Evolutionary conservation across 1,140 invertebrate species (phyloP).

Genomic region (Papilio machaon): DNA sequence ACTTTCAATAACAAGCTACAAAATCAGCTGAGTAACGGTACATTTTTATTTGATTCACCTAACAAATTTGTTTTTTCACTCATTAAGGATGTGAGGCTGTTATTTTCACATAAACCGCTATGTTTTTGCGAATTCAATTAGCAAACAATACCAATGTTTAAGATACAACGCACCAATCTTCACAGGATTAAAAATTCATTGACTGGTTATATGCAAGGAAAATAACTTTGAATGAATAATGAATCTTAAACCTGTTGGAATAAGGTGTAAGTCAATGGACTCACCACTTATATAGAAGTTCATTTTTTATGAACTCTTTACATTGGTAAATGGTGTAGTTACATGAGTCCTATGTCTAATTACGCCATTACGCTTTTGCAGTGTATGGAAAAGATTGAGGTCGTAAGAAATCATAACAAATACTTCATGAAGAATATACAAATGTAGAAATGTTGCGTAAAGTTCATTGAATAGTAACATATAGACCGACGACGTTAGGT

Average conservation of each 20-base stretch:
- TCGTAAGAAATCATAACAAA: too few species aligned
- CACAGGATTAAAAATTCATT: constrained; percentile 21
- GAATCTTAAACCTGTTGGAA: not conserved
- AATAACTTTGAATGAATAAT: not conserved
- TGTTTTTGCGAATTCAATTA: constrained; percentile 17
- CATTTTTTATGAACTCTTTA: not conserved
- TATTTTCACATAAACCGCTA: constrained; percentile 22
- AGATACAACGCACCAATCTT: not conserved
- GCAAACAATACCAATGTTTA: constrained; percentile 23
- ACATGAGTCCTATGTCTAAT: not conserved
- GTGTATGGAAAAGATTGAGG: too few species aligned
- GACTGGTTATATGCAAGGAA: not conserved
- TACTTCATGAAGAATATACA: too few species aligned
- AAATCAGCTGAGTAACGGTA: not conserved
- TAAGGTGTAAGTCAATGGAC: not conserved
- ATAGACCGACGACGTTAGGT: too few species aligned
- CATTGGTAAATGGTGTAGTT: not conserved
- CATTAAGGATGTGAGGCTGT: constrained; percentile 11
- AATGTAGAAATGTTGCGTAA: too few species aligned
- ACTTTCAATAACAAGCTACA: not conserved
- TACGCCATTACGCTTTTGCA: not conserved
- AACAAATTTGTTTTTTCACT: constrained; percentile 17
- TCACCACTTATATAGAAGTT: not conserved
- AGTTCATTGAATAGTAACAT: too few species aligned
- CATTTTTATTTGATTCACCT: not conserved